Conservation (phyloP, 1,140 invertebrate species). For the Chironomus tepperi region DNA sequence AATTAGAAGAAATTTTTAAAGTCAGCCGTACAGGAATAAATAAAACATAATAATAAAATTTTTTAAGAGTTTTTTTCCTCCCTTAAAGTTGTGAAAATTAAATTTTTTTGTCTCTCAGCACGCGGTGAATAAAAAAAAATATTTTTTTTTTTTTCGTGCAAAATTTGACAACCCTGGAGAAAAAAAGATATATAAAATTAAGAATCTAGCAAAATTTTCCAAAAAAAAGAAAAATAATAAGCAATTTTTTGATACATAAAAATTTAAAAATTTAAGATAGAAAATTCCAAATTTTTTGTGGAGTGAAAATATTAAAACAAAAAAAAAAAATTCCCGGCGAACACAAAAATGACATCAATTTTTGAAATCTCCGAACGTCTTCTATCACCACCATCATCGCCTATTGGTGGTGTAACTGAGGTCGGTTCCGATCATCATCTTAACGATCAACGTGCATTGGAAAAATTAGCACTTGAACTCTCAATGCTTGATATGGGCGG, state of each 20-base stretch:
- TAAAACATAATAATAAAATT: not conserved
- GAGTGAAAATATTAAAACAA: too few species aligned
- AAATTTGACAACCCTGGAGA: too few species aligned
- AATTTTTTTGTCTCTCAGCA: not conserved
- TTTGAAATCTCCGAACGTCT: not conserved
- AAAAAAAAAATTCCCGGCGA: not conserved
- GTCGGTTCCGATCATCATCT: not conserved
- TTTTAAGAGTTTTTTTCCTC: not conserved
- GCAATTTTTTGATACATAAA: not conserved
- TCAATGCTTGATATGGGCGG: not conserved
- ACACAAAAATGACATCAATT: not conserved
- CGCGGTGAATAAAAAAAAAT: not conserved
- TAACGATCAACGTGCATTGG: not conserved
- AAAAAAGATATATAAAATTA: not conserved
- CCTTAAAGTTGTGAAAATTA: not conserved
- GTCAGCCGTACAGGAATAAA: not conserved
- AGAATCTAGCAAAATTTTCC: not conserved
- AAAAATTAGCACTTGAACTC: not conserved
- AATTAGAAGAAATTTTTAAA: not conserved
- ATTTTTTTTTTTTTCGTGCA: not conserved
- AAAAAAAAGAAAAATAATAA: not conserved
- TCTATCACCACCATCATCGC: not conserved
- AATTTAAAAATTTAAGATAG: too few species aligned
- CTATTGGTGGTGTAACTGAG: not conserved
- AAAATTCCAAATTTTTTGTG: not conserved